phyloP scores from a whole-genome alignment of 2,797 vertebrate genomes.

The Diplodus sargus region DNA sequence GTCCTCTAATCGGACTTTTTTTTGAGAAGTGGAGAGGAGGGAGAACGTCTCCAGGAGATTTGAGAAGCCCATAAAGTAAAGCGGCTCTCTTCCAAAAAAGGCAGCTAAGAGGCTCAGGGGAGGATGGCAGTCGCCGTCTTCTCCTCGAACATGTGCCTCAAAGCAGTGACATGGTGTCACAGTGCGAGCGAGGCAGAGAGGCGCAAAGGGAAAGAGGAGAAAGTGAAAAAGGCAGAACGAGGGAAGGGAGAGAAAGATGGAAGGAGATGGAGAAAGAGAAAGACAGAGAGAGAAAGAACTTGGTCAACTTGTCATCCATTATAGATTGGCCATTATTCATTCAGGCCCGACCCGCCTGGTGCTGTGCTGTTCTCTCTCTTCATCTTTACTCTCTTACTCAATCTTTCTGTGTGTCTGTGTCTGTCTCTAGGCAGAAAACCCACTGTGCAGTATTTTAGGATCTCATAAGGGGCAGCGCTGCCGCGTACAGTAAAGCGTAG shows the following conservation, averaged over 20 bases:
- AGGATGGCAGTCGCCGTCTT: constrained; percentile 71
- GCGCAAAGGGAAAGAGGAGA: constrained; percentile 22
- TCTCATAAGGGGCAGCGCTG: constrained; percentile 44
- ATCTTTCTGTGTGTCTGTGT: constrained; percentile 54
- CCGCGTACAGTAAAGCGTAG: constrained; percentile 37
- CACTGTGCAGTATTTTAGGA: constrained; percentile 72
- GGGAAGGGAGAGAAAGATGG: neutral
- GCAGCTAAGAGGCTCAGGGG: constrained; percentile 79
- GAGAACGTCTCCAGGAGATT: constrained; percentile 72
- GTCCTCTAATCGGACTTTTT: constrained; percentile 67
- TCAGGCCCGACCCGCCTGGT: constrained; percentile 63
- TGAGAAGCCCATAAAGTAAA: constrained; percentile 74
- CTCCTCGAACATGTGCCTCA: constrained; percentile 79
- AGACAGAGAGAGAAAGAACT: constrained; percentile 53
- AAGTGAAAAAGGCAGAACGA: constrained; percentile 12
- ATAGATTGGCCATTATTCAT: constrained; percentile 79
- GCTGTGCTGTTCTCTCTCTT: constrained; percentile 58
- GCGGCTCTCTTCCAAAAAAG: constrained; percentile 70
- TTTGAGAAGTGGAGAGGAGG: constrained; percentile 54
- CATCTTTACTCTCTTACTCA: constrained; percentile 61
- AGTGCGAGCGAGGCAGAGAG: constrained; percentile 50
- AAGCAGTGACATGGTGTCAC: constrained; percentile 78
- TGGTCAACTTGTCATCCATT: constrained; percentile 81
- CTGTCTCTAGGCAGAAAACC: constrained; percentile 78
- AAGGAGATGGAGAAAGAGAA: constrained; percentile 10